Base-by-base conservation (phyloP, 1,140 invertebrate species). In the Geopemphigus sp. region DNA sequence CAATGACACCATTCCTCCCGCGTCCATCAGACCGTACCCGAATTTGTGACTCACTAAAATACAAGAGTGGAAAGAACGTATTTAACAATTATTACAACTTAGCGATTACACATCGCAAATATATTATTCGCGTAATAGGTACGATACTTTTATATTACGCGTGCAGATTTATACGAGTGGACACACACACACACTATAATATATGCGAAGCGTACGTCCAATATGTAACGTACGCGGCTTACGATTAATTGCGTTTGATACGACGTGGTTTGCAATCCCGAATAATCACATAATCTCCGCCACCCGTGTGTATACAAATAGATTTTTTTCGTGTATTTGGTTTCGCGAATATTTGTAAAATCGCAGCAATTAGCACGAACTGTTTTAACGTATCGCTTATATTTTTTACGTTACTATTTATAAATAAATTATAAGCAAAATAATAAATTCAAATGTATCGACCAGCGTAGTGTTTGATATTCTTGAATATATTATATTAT, bases 11-110 rank as follows among this genome's bases (percentile, higher is more conserved):
- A 99, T 94, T 12, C 91, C 91, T n/a, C 91, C 92, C 5, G 96
- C 97, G 87, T 99, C 96, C 94, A 99, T 98, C 24, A 99, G 86
- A 19, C 98, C 98, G 85, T 98, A 99, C 14, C 98, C 97, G 85
- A 98, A 98, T 86, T 97, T 95, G 84, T 97, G 95, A 83, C 93
- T 95, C 26, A 96, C 93, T 90, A 24, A 72, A 53, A 72, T 26
- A 53, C 15, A 19, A 11, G 15, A 47, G n/a, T 1, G 39, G 26
- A 15, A 29, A 53, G 54, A 53, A 54, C 26, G 15, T 24, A 19
- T 54, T 17, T 54, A 2, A 54, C 17, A 19, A 54, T 54, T 4
- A 19, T 19, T 19, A 19, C 15, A 54, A 54, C 6, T 1, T 5
- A 54, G 19, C 53, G 53, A 19, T 54, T n/a, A 54, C 19, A 54